Conservation (phyloP, 2,797 vertebrate genomes). For the Amblyopsis hoosieri region DNA sequence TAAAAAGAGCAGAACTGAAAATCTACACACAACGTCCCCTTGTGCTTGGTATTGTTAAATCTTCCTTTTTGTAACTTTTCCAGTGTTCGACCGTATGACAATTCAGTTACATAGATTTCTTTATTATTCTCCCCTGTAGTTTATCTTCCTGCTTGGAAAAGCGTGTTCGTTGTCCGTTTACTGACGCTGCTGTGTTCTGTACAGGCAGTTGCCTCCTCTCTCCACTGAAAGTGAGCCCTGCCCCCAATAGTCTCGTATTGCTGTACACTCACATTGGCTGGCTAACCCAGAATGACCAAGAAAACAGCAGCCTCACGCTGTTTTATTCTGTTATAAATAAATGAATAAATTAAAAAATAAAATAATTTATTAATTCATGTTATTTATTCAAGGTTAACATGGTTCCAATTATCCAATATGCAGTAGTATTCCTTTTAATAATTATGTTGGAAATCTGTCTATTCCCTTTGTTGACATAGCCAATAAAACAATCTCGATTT, state of each 20-base stretch:
- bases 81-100: not conserved
- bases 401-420: too few species aligned
- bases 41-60: slow-evolving; percentile 4
- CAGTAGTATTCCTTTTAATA: too few species aligned
- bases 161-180: slow-evolving; percentile 35
- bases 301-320: not conserved
- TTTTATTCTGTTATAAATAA: too few species aligned
- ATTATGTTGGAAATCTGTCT: too few species aligned
- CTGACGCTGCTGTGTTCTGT: not conserved
- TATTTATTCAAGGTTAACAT: too few species aligned
- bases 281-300: not conserved
- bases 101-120: not conserved
- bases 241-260: slow-evolving; percentile 1
- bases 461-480: too few species aligned
- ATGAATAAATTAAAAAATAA: too few species aligned
- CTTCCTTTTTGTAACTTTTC: slow-evolving; percentile 22
- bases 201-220: not conserved
- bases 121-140: not conserved
- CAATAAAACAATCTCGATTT: too few species aligned
- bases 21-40: not conserved
- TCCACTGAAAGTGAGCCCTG: slow-evolving; percentile 1
- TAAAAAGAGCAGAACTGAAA: slow-evolving; percentile 4
- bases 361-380: too few species aligned
- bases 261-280: not conserved
- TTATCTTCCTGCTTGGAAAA: not conserved